Base-by-base conservation (phyloP, 2,797 vertebrate species). In the Coluber constrictor region DNA sequence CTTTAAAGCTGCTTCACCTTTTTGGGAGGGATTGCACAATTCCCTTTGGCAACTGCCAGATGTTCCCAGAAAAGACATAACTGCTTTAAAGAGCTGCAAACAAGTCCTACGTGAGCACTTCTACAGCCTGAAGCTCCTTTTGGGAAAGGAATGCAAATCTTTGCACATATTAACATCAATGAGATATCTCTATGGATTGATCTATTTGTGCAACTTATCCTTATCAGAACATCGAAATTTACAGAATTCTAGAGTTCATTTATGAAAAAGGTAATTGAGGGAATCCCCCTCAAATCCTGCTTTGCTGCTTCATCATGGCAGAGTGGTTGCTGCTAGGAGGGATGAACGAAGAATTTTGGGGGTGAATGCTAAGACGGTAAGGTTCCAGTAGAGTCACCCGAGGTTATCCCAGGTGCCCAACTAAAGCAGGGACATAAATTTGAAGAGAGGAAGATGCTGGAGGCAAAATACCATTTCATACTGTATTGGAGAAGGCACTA, bases 181-280 rank as follows among this genome's bases (percentile, higher is more conserved):
- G 37, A 2, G 37, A 47, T 25, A 25, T 23, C 8, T 43, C 74
- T 79, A 47, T 79, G 37, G 74, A 23, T 79, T 23, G 74, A 79
- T 79, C 74, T 47, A 11, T 79, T 23, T 79, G 9, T 79, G 37
- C 37, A 11, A 59, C 57, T 15, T 70, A 88, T 23, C 54, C 92
- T n/a, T 16, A 29, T 5, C 9, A 25, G 51, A 63, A n/a, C 56
- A 91, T 94, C 59, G 0, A 2, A 94, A 92, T 37, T 0, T 1
- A 32, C 91, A 59, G 57, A 93, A 92, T 94, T 94, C 92, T 0
- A 0, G 43, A 57, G 29, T 37, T 0, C 0, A 3, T 54, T 63
- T 90, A 92, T 90, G 94, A 92, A 86, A 95, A 95, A 93, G 57
- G 1, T 0, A 74, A 92, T 90, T 93, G 93, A 94, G 94, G 20